Percentiles rank a stretch among this genome's conserved stretches.
phyloP scores from a whole-genome alignment of 92 coral and sea anemone species.

The Desmophyllum pertusum region DNA sequence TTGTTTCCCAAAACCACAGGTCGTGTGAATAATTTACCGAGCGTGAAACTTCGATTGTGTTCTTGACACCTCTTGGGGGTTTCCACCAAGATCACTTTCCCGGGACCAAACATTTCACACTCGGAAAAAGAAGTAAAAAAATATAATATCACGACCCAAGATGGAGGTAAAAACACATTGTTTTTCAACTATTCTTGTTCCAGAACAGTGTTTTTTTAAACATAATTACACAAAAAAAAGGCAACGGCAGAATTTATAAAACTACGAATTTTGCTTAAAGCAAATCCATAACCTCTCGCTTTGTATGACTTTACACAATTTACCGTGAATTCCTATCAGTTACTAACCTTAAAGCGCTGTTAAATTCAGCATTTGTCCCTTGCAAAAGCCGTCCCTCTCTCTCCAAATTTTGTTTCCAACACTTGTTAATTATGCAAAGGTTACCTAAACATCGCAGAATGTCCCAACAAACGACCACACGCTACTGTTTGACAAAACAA shows the following conservation, averaged over 20 bases:
- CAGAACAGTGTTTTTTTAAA: background rate
- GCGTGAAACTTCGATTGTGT: conserved; percentile 43
- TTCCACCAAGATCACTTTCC: conserved; percentile 19
- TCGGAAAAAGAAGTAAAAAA: background rate
- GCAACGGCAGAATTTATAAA: background rate
- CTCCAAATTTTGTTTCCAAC: background rate
- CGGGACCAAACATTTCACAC: conserved; percentile 23
- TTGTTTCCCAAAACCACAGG: conserved; percentile 72
- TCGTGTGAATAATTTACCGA: conserved; percentile 75
- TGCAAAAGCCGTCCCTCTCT: conserved; percentile 10
- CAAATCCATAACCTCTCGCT: background rate
- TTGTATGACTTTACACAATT: background rate
- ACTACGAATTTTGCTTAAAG: background rate
- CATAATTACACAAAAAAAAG: background rate
- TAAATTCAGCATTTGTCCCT: conserved; percentile 7
- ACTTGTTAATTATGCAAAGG: conserved; percentile 61
- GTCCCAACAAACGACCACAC: conserved; percentile 62
- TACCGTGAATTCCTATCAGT: background rate
- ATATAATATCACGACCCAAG: background rate
- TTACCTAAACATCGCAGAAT: conserved; percentile 79
- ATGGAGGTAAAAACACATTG: background rate
- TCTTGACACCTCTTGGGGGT: conserved; percentile 31
- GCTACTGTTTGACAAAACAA: conserved; percentile 30
- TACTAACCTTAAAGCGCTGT: conserved; percentile 1
- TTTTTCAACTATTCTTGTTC: background rate